A percentile compares a stretch with the other conserved stretches of the same genome.
phyloP scores from a whole-genome alignment of 2,888 invertebrate genomes.

The Lepas anatifera region DNA sequence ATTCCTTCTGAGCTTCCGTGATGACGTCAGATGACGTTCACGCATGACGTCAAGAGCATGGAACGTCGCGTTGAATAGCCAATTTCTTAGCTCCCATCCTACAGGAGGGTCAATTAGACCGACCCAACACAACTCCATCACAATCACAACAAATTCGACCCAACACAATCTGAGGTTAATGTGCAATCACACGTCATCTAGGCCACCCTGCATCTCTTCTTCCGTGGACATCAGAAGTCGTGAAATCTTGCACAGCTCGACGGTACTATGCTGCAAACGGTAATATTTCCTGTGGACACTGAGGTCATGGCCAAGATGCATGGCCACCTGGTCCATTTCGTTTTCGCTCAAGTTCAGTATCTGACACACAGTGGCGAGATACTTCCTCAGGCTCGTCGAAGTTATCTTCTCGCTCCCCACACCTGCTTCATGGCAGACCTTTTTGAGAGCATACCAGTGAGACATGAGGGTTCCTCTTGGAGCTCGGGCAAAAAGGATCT shows the following conservation, averaged over 20 bases:
- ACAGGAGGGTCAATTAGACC: no score
- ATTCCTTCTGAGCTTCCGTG: no score
- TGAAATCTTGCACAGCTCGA: not conserved
- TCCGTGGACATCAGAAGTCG: not conserved
- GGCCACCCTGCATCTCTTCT: not conserved
- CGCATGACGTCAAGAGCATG: no score
- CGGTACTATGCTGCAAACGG: not conserved
- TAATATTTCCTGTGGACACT: not conserved
- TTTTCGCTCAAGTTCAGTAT: not conserved
- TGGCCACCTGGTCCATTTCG: not conserved
- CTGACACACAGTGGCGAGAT: not conserved
- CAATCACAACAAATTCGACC: no score
- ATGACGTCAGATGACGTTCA: no score
- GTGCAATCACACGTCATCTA: no score
- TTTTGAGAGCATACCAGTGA: not conserved
- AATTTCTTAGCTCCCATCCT: no score
- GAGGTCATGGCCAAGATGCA: not conserved
- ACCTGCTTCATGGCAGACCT: not conserved
- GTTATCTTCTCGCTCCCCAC: not conserved
- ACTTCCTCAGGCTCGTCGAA: not conserved
- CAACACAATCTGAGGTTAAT: no score
- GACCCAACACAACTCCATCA: no score
- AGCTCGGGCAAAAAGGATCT: not conserved
- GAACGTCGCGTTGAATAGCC: no score
- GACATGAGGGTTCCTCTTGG: not conserved